phyloP scores from a whole-genome alignment of 2,797 vertebrate genomes.

The Sebastes hubbsi region DNA sequence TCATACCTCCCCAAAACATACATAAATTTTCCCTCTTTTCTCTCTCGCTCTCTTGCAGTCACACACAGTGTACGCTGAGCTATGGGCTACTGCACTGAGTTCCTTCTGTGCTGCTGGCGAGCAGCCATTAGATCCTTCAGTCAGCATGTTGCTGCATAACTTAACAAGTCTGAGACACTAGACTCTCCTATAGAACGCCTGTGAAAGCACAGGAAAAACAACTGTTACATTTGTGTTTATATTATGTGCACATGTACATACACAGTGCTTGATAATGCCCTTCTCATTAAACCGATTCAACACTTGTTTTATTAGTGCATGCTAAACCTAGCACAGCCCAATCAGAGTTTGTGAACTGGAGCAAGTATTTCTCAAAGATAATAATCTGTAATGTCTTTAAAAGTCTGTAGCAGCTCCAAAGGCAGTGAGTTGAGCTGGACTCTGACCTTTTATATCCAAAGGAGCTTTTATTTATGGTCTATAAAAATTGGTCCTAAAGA shows the following conservation, averaged over 20 bases:
- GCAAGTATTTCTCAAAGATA: constrained; percentile 9
- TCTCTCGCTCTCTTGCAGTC: background rate
- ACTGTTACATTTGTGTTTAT: background rate
- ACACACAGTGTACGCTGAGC: constrained; percentile 16
- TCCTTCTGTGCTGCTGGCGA: constrained; percentile 39
- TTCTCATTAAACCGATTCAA: background rate
- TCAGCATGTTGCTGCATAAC: constrained; percentile 26
- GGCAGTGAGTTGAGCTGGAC: background rate
- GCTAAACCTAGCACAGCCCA: background rate
- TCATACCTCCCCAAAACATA: background rate
- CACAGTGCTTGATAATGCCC: background rate
- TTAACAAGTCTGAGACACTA: constrained; percentile 1
- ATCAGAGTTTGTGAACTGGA: background rate
- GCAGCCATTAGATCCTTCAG: constrained; percentile 27
- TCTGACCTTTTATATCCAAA: constrained; percentile 29
- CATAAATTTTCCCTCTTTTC: background rate
- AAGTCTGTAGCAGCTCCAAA: background rate
- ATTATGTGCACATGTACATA: background rate
- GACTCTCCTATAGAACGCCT: background rate
- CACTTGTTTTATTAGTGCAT: background rate
- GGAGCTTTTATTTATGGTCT: background rate
- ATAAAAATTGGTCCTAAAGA: background rate
- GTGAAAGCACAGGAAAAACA: background rate
- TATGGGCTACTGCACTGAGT: background rate
- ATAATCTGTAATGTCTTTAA: constrained; percentile 8